Evolutionary conservation across 2,888 invertebrate genomes (phyloP).

Genomic region (Drosophila austrosaltans): DNA sequence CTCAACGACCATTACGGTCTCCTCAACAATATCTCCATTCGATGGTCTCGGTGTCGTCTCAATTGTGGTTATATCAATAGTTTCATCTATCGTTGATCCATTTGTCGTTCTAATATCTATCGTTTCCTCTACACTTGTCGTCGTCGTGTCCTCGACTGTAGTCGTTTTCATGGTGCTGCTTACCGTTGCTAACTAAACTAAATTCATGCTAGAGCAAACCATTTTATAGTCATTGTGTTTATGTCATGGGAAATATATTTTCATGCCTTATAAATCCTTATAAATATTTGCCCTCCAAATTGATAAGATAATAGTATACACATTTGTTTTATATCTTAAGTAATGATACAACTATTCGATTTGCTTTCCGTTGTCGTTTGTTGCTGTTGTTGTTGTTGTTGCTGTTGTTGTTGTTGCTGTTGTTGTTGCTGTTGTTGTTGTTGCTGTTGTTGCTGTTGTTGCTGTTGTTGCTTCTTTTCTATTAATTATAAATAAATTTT

Average conservation of each 20-base stretch:
- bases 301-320: conserved; percentile 58
- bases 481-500: no score
- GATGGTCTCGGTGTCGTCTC: conserved; percentile 36
- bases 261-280: conserved; percentile 62
- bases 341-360: conserved; percentile 61
- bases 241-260: conserved; percentile 71
- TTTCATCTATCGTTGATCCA: conserved; percentile 41
- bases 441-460: conserved; percentile 1
- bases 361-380: conserved; percentile 38
- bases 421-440: conserved; percentile 1
- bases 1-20: neutral
- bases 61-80: conserved; percentile 33
- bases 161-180: conserved; percentile 41
- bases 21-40: conserved; percentile 18
- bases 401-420: no score
- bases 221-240: conserved; percentile 65
- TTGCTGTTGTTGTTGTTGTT: conserved; percentile 1
- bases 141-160: conserved; percentile 54
- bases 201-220: conserved; percentile 28
- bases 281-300: conserved; percentile 18
- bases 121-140: conserved; percentile 38
- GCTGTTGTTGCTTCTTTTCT: no score
- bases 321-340: conserved; percentile 42
- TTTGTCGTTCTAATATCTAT: conserved; percentile 41
- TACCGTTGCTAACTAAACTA: conserved; percentile 52